Conservation (phyloP, 2,113 vertebrate genomes). For the Amphilophus citrinellus region DNA sequence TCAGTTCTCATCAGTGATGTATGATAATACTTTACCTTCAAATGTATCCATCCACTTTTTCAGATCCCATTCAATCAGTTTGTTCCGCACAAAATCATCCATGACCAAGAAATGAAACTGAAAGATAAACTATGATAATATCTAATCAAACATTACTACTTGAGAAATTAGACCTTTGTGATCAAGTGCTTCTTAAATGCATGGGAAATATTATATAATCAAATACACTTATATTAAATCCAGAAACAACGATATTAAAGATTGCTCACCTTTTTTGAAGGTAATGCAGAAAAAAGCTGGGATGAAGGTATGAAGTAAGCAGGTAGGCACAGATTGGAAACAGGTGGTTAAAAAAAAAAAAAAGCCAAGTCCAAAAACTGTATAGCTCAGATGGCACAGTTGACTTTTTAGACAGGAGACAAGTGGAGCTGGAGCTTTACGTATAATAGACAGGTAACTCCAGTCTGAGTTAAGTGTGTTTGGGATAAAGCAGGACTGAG, state of each 20-base stretch:
- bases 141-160: too few species aligned
- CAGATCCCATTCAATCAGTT: neutral
- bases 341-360: neutral
- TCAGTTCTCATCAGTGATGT: too few species aligned
- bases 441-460: neutral
- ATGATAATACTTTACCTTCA: conserved; percentile 10
- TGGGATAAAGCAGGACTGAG: neutral
- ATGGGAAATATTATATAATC: rapidly evolving
- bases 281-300: rapidly evolving
- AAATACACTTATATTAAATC: neutral
- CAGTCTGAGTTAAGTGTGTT: neutral
- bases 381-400: neutral
- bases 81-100: too few species aligned
- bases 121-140: too few species aligned
- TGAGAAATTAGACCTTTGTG: too few species aligned
- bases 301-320: neutral
- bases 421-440: rapidly evolving
- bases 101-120: too few species aligned
- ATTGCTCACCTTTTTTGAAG: rapidly evolving
- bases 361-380: neutral
- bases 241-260: neutral
- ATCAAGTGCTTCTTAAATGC: neutral
- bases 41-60: neutral
- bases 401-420: too few species aligned
- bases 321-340: neutral